These are phyloP conservation scores for Trichopoda pennipes DNA, from an alignment of 2,888 invertebrate genomes.

Conservation along the genomic window DNA sequence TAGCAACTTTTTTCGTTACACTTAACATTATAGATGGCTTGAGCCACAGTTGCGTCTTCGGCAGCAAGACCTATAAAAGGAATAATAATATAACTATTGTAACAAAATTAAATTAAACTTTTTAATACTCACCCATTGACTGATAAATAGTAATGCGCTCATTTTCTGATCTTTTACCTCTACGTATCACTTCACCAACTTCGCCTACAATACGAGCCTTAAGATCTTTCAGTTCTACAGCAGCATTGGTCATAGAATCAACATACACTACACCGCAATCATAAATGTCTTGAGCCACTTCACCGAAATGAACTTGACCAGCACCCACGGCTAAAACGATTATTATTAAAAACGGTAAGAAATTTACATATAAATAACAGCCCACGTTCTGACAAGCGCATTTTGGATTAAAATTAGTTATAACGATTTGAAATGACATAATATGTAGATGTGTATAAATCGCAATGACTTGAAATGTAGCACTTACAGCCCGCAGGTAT, in stretches of 20 bases:
- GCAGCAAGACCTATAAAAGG: constrained; percentile 83
- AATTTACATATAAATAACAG: background rate
- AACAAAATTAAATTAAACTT: background rate
- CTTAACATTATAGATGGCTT: constrained; percentile 80
- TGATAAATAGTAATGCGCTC: constrained; percentile 83
- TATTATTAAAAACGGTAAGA: background rate
- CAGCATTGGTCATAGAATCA: constrained; percentile 82
- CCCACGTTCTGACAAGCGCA: too few relatives aligned
- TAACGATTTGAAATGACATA: too few relatives aligned
- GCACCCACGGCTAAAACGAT: constrained; percentile 84
- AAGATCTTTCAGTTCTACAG: constrained; percentile 82
- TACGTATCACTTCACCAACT: constrained; percentile 82
- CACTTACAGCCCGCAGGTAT: too few relatives aligned
- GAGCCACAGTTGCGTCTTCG: constrained; percentile 84
- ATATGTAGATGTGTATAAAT: too few relatives aligned
- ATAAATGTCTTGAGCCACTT: constrained; percentile 83
- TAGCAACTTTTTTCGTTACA: background rate
- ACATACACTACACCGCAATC: constrained; percentile 82
- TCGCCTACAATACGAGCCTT: constrained; percentile 83
- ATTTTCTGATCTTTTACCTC: constrained; percentile 71
- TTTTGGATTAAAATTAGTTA: too few relatives aligned
- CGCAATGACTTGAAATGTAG: too few relatives aligned
- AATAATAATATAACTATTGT: background rate
- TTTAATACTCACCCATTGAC: constrained; percentile 82
- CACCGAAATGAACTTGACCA: constrained; percentile 81